Evolutionary conservation across 2,888 invertebrate species (phyloP).

Genomic region (Himalopsyche kuldschensis): DNA sequence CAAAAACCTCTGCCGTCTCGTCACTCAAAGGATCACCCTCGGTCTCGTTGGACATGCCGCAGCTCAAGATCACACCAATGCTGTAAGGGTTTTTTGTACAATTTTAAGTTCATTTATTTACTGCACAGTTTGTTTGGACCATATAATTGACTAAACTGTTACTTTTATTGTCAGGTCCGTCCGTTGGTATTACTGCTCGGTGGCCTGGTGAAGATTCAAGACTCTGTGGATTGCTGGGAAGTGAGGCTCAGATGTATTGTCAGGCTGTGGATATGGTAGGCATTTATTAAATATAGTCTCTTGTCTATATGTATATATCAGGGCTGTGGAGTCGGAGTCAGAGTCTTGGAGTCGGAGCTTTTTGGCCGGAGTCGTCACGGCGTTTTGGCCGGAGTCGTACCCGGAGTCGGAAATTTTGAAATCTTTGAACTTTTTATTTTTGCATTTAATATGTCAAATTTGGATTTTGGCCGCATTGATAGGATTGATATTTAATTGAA

Average conservation of each 20-base stretch:
- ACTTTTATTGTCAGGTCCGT: conserved; percentile 60
- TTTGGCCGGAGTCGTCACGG: too few species aligned
- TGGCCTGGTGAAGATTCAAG: conserved; percentile 86
- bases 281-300: too few species aligned
- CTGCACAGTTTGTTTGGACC: not conserved
- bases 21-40: conserved; percentile 83
- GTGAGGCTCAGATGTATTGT: conserved; percentile 86
- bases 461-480: too few species aligned
- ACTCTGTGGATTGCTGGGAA: conserved; percentile 87
- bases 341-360: too few species aligned
- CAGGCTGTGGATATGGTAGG: conserved; percentile 71
- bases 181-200: conserved; percentile 89
- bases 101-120: not conserved
- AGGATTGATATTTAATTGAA: too few species aligned
- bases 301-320: too few species aligned
- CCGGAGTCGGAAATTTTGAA: too few species aligned
- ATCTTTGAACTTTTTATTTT: too few species aligned
- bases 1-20: conserved; percentile 77
- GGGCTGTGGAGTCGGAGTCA: too few species aligned
- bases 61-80: conserved; percentile 58
- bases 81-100: conserved; percentile 47
- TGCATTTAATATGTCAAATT: too few species aligned
- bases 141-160: not conserved
- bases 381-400: too few species aligned
- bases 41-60: conserved; percentile 77